phyloP scores from a whole-genome alignment of 2,888 invertebrate species.

The Orthonevra nobilis region DNA sequence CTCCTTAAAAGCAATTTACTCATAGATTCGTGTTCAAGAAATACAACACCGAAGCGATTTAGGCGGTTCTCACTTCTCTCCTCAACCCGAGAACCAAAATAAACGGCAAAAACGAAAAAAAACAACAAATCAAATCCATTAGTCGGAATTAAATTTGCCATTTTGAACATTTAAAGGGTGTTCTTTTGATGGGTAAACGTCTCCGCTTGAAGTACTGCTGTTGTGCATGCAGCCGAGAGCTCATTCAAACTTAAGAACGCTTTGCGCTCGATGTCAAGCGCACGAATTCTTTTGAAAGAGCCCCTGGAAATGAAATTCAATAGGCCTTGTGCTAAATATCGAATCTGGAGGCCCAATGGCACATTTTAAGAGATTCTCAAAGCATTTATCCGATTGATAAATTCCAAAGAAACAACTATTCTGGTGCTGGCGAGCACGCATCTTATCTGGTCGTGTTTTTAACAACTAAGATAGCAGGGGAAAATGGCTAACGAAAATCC shows the following conservation, averaged over 20 bases:
- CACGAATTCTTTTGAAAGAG: slow-evolving; percentile 10
- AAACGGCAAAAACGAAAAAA: slow-evolving; percentile 8
- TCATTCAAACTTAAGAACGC: slow-evolving; percentile 33
- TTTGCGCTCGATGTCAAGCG: slow-evolving; percentile 16
- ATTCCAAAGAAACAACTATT: too few relatives aligned
- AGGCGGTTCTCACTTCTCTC: slow-evolving; percentile 14
- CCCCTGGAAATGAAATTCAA: too few relatives aligned
- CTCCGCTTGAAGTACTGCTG: slow-evolving; percentile 24
- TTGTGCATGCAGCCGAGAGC: slow-evolving; percentile 12
- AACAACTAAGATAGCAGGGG: too few relatives aligned
- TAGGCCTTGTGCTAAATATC: too few relatives aligned
- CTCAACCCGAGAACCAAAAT: slow-evolving; percentile 14
- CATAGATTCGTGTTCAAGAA: slow-evolving; percentile 23
- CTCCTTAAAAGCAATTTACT: slow-evolving; percentile 39
- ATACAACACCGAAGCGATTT: slow-evolving; percentile 26
- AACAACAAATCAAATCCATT: slow-evolving; percentile 52
- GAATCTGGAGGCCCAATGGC: too few relatives aligned
- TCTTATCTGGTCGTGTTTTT: too few relatives aligned
- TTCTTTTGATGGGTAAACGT: slow-evolving; percentile 16
- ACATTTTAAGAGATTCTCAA: too few relatives aligned
- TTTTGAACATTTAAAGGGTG: slow-evolving; percentile 38
- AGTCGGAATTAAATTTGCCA: slow-evolving; percentile 64
- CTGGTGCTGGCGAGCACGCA: too few relatives aligned
- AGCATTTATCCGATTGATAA: too few relatives aligned
- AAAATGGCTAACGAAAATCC: too few relatives aligned